Evolutionary conservation across 2,113 vertebrate genomes (phyloP).

Genomic region (Triplophysa rosa): DNA sequence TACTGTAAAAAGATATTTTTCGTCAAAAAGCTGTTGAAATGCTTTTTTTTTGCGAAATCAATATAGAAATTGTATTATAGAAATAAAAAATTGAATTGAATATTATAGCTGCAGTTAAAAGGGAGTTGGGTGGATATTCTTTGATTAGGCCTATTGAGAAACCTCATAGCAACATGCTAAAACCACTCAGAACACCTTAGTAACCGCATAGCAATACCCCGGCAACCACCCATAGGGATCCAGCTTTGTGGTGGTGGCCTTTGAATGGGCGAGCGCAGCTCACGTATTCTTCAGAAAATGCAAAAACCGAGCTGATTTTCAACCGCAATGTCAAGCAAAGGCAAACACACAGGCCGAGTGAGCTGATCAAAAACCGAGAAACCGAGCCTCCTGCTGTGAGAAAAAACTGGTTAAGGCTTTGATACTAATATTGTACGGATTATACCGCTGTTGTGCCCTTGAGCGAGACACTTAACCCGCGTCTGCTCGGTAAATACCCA

Average conservation of each 20-base stretch:
- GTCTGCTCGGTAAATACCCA: slow-evolving; percentile 1
- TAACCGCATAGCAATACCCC: too few relatives aligned
- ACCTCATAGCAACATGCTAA: too few relatives aligned
- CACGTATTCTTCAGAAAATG: not conserved
- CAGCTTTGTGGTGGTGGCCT: not conserved
- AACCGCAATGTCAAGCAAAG: slow-evolving; percentile 12
- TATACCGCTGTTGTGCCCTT: slow-evolving; percentile 30
- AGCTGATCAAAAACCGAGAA: slow-evolving; percentile 32
- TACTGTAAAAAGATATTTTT: too few relatives aligned
- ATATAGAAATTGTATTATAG: too few relatives aligned
- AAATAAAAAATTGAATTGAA: too few relatives aligned
- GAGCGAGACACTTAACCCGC: slow-evolving; percentile 41
- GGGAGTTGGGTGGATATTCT: too few relatives aligned
- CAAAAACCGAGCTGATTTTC: not conserved
- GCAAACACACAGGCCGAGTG: slow-evolving; percentile 13
- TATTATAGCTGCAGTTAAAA: too few relatives aligned
- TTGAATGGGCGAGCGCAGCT: not conserved
- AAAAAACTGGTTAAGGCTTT: slow-evolving; percentile 43
- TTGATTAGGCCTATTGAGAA: too few relatives aligned
- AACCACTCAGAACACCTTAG: too few relatives aligned
- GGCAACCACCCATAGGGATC: too few relatives aligned
- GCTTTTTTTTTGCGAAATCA: too few relatives aligned
- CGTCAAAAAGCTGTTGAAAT: too few relatives aligned
- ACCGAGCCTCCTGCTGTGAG: slow-evolving; percentile 35
- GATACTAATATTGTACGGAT: slow-evolving; percentile 41